Evolutionary conservation across 2,888 invertebrate genomes (phyloP).

Genomic region (Tachina grossa): DNA sequence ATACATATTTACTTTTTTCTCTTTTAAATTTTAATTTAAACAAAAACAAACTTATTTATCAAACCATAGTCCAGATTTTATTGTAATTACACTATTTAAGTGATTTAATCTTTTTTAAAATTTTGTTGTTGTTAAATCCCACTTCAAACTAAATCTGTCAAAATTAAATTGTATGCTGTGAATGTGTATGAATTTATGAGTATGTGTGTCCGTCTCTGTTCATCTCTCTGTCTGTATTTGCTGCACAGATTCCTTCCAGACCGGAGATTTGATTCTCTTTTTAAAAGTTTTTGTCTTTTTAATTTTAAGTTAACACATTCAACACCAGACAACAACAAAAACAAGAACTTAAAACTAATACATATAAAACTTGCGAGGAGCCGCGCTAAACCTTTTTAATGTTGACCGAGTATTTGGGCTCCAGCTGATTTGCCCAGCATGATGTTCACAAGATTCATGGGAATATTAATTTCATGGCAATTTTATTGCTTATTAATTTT

Average conservation of each 20-base stretch:
- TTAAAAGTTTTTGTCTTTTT: conserved; percentile 37
- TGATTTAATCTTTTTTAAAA: conserved; percentile 30
- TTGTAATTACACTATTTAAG: conserved; percentile 42
- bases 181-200: background rate
- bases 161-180: conserved; percentile 43
- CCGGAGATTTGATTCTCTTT: conserved; percentile 40
- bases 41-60: background rate
- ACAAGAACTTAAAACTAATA: conserved; percentile 2
- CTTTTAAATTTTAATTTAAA: background rate
- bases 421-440: conserved; percentile 74
- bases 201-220: conserved; percentile 8
- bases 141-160: conserved; percentile 52
- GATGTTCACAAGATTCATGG: conserved; percentile 80
- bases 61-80: conserved; percentile 23
- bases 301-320: conserved; percentile 58
- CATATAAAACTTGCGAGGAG: conserved; percentile 1
- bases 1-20: background rate
- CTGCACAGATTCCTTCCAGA: conserved; percentile 22
- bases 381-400: conserved; percentile 66
- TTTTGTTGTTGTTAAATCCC: conserved; percentile 23
- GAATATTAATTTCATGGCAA: conserved; percentile 83
- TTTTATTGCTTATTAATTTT: conserved; percentile 82
- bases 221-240: conserved; percentile 1
- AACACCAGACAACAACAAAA: background rate
- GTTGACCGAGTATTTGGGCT: conserved; percentile 68